phyloP scores from a whole-genome alignment of 2,888 invertebrate species.

The Ariolimax columbianus region DNA sequence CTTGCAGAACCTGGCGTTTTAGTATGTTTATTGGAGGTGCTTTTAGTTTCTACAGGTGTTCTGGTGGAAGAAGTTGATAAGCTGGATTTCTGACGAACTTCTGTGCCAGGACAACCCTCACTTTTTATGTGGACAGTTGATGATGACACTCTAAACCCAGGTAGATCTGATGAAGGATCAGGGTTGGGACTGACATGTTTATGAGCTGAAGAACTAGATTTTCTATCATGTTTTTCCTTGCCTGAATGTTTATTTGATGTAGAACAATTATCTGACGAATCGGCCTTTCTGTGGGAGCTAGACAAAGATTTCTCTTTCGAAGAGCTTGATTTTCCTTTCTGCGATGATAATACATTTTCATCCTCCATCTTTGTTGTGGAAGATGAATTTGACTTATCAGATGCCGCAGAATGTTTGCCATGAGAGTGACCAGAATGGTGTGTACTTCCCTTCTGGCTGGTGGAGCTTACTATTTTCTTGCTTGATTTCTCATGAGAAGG shows the following conservation, averaged over 20 bases:
- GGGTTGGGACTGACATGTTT: slow-evolving; percentile 3
- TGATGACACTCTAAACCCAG: not conserved
- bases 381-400: not conserved
- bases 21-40: not conserved
- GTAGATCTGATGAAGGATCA: not conserved
- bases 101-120: not conserved
- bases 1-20: not conserved
- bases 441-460: not conserved
- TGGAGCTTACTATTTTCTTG: not conserved
- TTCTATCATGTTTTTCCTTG: not conserved
- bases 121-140: not conserved
- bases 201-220: not conserved
- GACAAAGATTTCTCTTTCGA: not conserved
- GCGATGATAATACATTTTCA: not conserved
- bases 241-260: not conserved
- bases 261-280: not conserved
- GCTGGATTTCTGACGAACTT: not conserved
- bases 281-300: not conserved
- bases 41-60: not conserved
- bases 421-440: not conserved
- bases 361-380: not conserved
- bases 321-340: not conserved
- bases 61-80: not conserved
- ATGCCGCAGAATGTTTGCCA: not conserved
- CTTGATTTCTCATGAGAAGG: not conserved